Evolutionary conservation across 2,797 vertebrate species (phyloP), one percentile per base, ranked within the genome.

Genomic region (Coregonus suidteri): DNA sequence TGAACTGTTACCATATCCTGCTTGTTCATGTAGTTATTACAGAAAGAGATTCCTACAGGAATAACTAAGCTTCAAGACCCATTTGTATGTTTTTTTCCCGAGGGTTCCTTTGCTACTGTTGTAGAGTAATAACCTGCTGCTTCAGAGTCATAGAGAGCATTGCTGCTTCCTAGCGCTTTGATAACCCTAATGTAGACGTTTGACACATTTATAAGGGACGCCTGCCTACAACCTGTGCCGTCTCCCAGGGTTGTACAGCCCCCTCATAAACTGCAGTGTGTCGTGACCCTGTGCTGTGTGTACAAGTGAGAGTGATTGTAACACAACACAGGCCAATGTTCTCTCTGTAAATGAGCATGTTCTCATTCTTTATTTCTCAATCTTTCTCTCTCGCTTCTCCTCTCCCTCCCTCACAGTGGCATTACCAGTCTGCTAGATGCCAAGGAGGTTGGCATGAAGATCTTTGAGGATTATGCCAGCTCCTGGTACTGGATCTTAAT

Each of bases 401-500:
- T 47, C 41, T 70, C 18, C 13, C 66, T 91, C 83, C 80, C 74
- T 86, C 84, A 84, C 92, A 99, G 98, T 25, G 93, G 94, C 71
- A 92, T 99, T 82, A 94, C 95, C 90, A 94, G 87, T 83, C 91
- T 97, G 74, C 92, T 99, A 75, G 94, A 96, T 81, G 95, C 95
- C 86, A 96, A 95, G 93, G 93, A 97, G 84, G 70, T 99, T 79
- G 95, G 96, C 82, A 85, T 95, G 82, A 99, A 96, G 93, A 94
- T 98, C 87, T 96, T 98, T 92, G 98, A 99, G 91, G 98, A 99
- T 90, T 99, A 97, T 84, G 94, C 95, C 80, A 96, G 93, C 80
- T 97, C 96, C 77, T 99, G 98, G 98, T 93, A 96, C 86, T 99
- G 97, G 98, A 98, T 99, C 84, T 91, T 99, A 85, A 92, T 96